phyloP scores from a whole-genome alignment of 2,113 vertebrate species.

The Crotalus tigris region DNA sequence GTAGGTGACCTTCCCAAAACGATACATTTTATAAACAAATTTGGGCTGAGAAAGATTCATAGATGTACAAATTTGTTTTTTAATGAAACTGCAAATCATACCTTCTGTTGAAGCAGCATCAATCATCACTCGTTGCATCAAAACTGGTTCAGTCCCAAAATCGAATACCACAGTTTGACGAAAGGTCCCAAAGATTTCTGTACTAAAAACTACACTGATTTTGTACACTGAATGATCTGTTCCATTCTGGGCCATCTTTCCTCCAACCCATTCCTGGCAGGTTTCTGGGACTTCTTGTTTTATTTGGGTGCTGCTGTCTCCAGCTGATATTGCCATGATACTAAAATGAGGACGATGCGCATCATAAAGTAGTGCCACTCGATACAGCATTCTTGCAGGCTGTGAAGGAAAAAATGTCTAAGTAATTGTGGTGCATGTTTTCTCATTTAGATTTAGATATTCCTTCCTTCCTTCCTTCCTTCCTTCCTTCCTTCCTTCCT shows the following conservation, averaged over 20 bases:
- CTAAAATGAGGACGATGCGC: conserved; percentile 97
- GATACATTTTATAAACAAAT: not conserved
- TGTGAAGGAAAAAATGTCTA: conserved; percentile 63
- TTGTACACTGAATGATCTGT: conserved; percentile 94
- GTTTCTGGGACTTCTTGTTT: conserved; percentile 84
- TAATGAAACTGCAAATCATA: conserved; percentile 60
- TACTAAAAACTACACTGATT: conserved; percentile 92
- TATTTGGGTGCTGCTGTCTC: conserved; percentile 80
- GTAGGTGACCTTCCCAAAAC: not conserved
- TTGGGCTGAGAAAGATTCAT: not conserved
- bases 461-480: not conserved
- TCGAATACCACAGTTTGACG: conserved; percentile 97
- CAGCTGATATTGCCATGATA: conserved; percentile 89
- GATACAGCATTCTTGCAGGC: conserved; percentile 90
- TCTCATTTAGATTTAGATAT: not conserved
- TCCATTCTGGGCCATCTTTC: conserved; percentile 84
- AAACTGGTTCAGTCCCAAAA: conserved; percentile 95
- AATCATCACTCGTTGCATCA: conserved; percentile 98
- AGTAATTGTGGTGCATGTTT: conserved; percentile 30
- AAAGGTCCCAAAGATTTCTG: conserved; percentile 99
- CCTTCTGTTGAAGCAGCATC: conserved; percentile 98
- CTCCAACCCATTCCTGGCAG: conserved; percentile 95
- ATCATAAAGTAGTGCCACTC: conserved; percentile 94
- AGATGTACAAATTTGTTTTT: not conserved
- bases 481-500: not conserved